A percentile compares a stretch with the other conserved stretches of the same genome.
phyloP scores from a whole-genome alignment of 2,888 invertebrate species.

The Caradrina kadenii region DNA sequence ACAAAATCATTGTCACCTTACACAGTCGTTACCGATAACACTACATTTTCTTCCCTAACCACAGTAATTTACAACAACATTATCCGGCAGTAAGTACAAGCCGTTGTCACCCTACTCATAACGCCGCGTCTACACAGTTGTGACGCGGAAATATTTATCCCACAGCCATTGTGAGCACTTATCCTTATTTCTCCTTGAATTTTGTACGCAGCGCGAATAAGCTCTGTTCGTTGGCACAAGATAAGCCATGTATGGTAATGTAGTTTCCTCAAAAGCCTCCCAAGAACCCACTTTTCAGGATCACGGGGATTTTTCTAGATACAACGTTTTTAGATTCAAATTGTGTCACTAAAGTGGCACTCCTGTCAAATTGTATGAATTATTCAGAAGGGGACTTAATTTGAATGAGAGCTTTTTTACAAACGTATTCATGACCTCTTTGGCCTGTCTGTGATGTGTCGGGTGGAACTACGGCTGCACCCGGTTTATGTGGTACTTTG shows the following conservation, averaged over 20 bases:
- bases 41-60: neutral
- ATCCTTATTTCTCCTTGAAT: conserved; percentile 64
- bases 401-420: conserved; percentile 67
- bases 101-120: conserved; percentile 47
- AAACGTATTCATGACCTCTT: conserved; percentile 62
- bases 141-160: conserved; percentile 63
- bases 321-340: conserved; percentile 65
- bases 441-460: conserved; percentile 35
- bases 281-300: conserved; percentile 56
- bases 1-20: neutral
- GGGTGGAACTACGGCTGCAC: conserved; percentile 8
- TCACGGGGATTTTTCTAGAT: conserved; percentile 59
- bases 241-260: conserved; percentile 63
- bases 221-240: conserved; percentile 34
- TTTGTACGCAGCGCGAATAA: conserved; percentile 62
- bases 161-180: conserved; percentile 57
- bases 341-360: conserved; percentile 59
- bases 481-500: conserved; percentile 11
- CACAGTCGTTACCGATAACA: neutral
- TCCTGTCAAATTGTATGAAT: conserved; percentile 66
- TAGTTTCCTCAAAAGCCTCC: conserved; percentile 49
- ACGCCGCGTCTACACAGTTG: conserved; percentile 51
- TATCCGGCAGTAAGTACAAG: conserved; percentile 12
- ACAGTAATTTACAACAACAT: conserved; percentile 2
- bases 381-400: conserved; percentile 64